Percentiles rank a stretch among this genome's conserved stretches.
Evolutionary conservation across 2,797 vertebrate species (phyloP).

Genomic region (Protonibea diacanthus): DNA sequence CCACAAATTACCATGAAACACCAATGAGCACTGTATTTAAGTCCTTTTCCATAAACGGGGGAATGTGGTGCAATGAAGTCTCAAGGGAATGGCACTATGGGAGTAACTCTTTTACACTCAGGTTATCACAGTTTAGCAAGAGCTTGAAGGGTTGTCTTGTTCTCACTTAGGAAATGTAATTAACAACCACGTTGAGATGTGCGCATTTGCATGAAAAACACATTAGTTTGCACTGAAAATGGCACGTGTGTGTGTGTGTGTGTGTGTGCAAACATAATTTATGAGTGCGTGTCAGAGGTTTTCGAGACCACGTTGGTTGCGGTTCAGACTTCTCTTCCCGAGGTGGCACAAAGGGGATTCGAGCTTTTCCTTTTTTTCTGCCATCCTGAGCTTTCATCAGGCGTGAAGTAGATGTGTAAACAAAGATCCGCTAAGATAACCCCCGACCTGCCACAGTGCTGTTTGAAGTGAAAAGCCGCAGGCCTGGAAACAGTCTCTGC

Average conservation of each 20-base stretch:
- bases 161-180: slow-evolving; percentile 49
- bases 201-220: slow-evolving; percentile 33
- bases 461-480: slow-evolving; percentile 35
- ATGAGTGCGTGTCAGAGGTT: neutral
- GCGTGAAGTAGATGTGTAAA: neutral
- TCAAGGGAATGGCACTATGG: slow-evolving; percentile 53
- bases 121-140: slow-evolving; percentile 55
- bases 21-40: slow-evolving; percentile 76
- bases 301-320: neutral
- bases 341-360: slow-evolving; percentile 33
- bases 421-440: slow-evolving; percentile 21
- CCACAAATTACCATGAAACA: slow-evolving; percentile 83
- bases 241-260: neutral
- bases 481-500: slow-evolving; percentile 4
- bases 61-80: slow-evolving; percentile 57
- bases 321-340: neutral
- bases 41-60: slow-evolving; percentile 64
- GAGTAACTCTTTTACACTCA: slow-evolving; percentile 60
- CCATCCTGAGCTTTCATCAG: slow-evolving; percentile 25
- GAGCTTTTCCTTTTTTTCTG: slow-evolving; percentile 8
- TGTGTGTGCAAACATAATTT: slow-evolving; percentile 15
- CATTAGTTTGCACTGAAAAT: slow-evolving; percentile 14
- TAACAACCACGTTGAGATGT: slow-evolving; percentile 25
- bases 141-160: slow-evolving; percentile 22
- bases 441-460: slow-evolving; percentile 11